Base-by-base conservation (phyloP, 2,888 invertebrate genomes). In the Aphidoletes aphidimyza region DNA sequence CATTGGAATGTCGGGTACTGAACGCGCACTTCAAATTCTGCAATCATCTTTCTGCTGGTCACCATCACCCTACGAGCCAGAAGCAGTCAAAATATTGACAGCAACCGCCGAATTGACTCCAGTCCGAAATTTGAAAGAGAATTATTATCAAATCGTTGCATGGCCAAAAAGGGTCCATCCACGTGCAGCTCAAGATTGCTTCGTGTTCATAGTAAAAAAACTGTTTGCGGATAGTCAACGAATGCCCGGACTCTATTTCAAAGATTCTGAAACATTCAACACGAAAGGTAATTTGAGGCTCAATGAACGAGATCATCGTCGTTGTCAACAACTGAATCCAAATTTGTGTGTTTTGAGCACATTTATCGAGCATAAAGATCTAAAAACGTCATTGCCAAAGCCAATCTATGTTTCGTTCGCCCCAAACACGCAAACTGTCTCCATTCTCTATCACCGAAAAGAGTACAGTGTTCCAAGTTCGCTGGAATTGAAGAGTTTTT, bases 41-140 rank as follows among this genome's bases (percentile, higher is more conserved):
- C 84, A 84, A 49, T 84, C 84, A 22, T 34, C 19, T 22, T 84
- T 84, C n/a, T 36, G 9, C 8, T 84, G 84, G 84, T 49, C 84
- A n/a, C 22, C 84, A 26, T 49, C 84, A 6, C 84, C 84, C 1
- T 84, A 84, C 42, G 83, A 83, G 5, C 26, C 14, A 19, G 83
- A 83, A 30, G 22, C 83, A 5, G 22, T 39, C 0, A 83, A 42
- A 30, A 83, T 17, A 39, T 19, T 83, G 19, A 0, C 45, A 17
- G 17, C 14, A 5, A 83, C 47, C 42, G 26, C 17, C 17, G 14
- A 45, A 30, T 45, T 83, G 22, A 9, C 83, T 22, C 83, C 83
- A 6, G 6, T 11, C 14, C 83, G 83, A 17, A 26, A 47, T 1
- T 22, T 26, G 17, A 22, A 45, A 45, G 30, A 83, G 0, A 3